Conservation (phyloP, 2,888 invertebrate species). For the Agrochola lota region DNA sequence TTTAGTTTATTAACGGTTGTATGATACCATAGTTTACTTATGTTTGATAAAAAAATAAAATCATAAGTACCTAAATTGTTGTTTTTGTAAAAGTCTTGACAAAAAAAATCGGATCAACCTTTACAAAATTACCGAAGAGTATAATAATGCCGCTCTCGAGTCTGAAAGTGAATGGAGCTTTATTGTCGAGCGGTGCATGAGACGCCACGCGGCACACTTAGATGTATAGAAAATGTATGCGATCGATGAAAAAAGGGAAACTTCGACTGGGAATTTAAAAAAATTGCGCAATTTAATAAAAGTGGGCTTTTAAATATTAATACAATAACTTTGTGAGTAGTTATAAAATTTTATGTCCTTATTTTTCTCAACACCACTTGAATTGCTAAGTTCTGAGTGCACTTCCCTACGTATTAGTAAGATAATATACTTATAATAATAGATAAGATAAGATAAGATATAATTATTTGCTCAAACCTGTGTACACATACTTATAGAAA, state of each 20-base stretch:
- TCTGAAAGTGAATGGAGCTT: slow-evolving; percentile 50
- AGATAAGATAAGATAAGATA: neutral
- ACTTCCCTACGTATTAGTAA: neutral
- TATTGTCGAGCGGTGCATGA: slow-evolving; percentile 69
- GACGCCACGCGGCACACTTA: slow-evolving; percentile 68
- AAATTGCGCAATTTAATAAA: slow-evolving; percentile 10
- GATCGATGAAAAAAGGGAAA: slow-evolving; percentile 21
- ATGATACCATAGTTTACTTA: neutral
- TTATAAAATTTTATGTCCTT: neutral
- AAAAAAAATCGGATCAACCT: slow-evolving; percentile 12
- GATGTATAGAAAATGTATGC: slow-evolving; percentile 35
- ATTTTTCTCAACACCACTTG: neutral
- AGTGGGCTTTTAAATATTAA: slow-evolving; percentile 4
- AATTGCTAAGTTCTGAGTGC: neutral
- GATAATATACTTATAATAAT: neutral
- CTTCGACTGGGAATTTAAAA: neutral
- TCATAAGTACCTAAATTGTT: neutral
- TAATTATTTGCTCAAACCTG: too few species aligned
- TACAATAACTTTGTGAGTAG: neutral
- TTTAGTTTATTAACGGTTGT: neutral
- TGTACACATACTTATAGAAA: too few species aligned
- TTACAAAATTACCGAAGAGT: slow-evolving; percentile 47
- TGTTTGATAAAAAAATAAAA: neutral
- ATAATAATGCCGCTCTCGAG: slow-evolving; percentile 40
- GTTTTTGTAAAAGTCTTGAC: neutral